phyloP scores from a whole-genome alignment of 2,113 vertebrate genomes.

The Eulemur rufifrons region DNA sequence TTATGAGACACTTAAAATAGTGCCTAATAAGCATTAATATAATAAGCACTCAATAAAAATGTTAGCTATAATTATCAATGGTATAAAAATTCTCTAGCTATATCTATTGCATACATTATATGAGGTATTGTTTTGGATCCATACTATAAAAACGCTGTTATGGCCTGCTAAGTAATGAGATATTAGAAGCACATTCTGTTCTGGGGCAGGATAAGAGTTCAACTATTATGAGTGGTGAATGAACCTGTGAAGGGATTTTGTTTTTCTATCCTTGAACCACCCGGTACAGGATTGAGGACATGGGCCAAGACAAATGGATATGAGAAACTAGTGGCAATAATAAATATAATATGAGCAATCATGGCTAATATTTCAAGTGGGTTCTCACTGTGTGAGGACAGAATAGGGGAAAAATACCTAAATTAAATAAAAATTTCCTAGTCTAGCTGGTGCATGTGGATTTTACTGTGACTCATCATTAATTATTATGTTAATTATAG shows the following conservation, averaged over 20 bases:
- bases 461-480: not conserved
- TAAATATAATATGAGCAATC: not conserved
- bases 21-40: not conserved
- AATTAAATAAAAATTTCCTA: not conserved
- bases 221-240: not conserved
- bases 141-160: not conserved
- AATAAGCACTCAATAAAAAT: not conserved
- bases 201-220: not conserved
- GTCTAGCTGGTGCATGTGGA: not conserved
- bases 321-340: not conserved
- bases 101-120: not conserved
- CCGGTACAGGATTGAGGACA: not conserved
- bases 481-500: not conserved
- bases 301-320: not conserved
- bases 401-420: not conserved
- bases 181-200: not conserved
- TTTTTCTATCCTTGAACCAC: not conserved
- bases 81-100: not conserved
- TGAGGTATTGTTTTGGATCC: not conserved
- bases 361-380: not conserved
- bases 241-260: not conserved
- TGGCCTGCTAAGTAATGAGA: not conserved
- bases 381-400: not conserved
- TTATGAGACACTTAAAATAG: not conserved
- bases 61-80: not conserved